phyloP scores from a whole-genome alignment of 2,888 invertebrate genomes.

The Brachypterus glaber region DNA sequence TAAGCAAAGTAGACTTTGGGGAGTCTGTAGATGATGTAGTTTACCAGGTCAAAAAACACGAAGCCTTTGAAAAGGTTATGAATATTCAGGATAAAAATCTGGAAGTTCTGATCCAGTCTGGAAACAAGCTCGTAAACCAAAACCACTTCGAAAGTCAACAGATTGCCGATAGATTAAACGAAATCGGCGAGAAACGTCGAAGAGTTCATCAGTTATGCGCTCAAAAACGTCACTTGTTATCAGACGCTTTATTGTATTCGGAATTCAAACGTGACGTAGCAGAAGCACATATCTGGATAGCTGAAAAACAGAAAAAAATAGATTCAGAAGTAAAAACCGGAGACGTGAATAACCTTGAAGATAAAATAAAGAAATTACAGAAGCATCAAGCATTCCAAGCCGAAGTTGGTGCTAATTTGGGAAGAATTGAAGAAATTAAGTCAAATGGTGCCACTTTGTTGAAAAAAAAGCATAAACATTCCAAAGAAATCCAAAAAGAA shows the following conservation, averaged over 20 bases:
- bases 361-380: conserved; percentile 90
- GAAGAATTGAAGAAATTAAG: conserved; percentile 74
- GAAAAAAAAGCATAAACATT: conserved; percentile 61
- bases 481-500: conserved; percentile 58
- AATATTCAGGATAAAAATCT: conserved; percentile 84
- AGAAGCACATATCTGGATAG: conserved; percentile 86
- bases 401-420: conserved; percentile 78
- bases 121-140: conserved; percentile 76
- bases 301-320: conserved; percentile 80
- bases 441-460: conserved; percentile 60
- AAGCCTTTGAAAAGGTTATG: conserved; percentile 87
- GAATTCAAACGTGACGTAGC: conserved; percentile 88
- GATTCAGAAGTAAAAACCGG: conserved; percentile 66
- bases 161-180: conserved; percentile 65
- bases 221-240: conserved; percentile 58
- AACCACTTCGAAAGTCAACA: conserved; percentile 83
- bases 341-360: conserved; percentile 72
- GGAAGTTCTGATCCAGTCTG: conserved; percentile 69
- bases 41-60: conserved; percentile 83
- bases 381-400: conserved; percentile 94
- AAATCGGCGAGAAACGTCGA: conserved; percentile 63
- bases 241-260: conserved; percentile 71
- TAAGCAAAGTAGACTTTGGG: conserved; percentile 58
- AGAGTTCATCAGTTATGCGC: conserved; percentile 59
- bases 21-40: conserved; percentile 83